phyloP scores from a whole-genome alignment of 2,888 invertebrate species.

The Calameuta idolon region DNA sequence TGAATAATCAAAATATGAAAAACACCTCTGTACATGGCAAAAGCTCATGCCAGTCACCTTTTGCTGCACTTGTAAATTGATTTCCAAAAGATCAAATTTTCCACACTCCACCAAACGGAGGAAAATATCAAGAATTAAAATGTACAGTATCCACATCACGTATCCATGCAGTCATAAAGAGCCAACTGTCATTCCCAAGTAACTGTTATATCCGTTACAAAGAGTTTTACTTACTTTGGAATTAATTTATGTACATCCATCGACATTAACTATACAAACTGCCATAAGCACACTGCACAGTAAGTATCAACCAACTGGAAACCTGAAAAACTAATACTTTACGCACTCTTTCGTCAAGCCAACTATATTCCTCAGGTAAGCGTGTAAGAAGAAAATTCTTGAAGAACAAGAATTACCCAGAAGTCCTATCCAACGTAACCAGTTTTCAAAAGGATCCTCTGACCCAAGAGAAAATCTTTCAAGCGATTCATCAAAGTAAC shows the following conservation, averaged over 20 bases:
- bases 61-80: too few relatives aligned
- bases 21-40: not conserved
- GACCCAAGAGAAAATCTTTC: not conserved
- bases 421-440: not conserved
- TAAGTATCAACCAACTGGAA: not conserved
- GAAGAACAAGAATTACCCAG: not conserved
- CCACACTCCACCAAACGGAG: too few relatives aligned
- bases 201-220: not conserved
- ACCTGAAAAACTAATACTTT: not conserved
- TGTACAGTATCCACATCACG: not conserved
- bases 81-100: not conserved
- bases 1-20: too few relatives aligned
- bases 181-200: not conserved
- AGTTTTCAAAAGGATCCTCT: not conserved
- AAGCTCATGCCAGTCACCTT: not conserved
- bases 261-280: not conserved
- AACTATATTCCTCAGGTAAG: not conserved
- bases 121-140: not conserved
- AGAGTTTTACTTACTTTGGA: not conserved
- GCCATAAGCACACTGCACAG: not conserved
- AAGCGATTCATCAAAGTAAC: not conserved
- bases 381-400: not conserved
- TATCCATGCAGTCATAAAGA: not conserved
- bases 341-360: not conserved
- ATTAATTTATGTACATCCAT: not conserved